Evolutionary conservation across 2,113 vertebrate species (phyloP).

Genomic region (Oplegnathus fasciatus): DNA sequence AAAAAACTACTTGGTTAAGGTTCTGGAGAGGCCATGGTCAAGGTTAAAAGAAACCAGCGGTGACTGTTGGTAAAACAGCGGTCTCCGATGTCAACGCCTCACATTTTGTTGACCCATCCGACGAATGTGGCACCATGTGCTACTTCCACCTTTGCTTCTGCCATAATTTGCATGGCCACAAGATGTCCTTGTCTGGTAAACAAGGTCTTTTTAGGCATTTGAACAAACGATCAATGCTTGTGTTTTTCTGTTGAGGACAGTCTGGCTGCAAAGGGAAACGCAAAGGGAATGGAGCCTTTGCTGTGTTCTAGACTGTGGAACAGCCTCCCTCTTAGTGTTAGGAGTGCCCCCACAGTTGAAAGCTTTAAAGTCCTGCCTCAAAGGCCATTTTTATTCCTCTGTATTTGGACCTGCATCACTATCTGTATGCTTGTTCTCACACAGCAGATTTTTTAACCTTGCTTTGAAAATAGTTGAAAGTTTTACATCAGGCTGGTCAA

Average conservation of each 20-base stretch:
- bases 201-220: not conserved
- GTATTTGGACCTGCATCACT: not conserved
- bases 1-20: not conserved
- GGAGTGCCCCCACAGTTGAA: not conserved
- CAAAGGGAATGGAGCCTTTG: not conserved
- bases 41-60: not conserved
- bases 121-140: not conserved
- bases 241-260: not conserved
- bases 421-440: not conserved
- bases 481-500: not conserved
- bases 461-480: not conserved
- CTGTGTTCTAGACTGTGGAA: not conserved
- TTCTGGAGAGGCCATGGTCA: not conserved
- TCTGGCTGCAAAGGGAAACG: not conserved
- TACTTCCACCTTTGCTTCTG: not conserved
- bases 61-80: not conserved
- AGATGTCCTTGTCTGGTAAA: not conserved
- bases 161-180: not conserved
- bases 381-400: not conserved
- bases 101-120: not conserved
- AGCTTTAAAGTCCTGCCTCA: not conserved
- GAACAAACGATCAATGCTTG: not conserved
- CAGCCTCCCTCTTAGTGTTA: not conserved
- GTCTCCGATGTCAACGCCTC: not conserved
- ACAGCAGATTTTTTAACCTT: not conserved